Percentiles rank a stretch among this genome's conserved stretches.
These are phyloP conservation scores for Pteruthius melanotis DNA, from an alignment of 2,113 vertebrate genomes.

Conservation along the genomic window DNA sequence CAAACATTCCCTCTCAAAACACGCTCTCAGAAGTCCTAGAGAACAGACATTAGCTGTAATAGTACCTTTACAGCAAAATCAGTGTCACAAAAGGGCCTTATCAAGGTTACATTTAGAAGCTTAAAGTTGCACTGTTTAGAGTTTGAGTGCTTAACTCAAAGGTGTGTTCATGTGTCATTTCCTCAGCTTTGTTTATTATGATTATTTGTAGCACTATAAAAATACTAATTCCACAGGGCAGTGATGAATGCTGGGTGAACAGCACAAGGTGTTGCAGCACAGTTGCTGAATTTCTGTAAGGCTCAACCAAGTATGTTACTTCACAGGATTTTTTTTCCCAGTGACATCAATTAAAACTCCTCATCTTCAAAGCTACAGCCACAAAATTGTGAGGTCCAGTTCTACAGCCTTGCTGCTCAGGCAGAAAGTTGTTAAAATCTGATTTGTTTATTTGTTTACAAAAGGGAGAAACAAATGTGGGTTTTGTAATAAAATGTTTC, in stretches of 20 bases:
- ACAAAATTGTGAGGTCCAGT: not conserved
- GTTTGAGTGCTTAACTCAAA: not conserved
- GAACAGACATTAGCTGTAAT: not conserved
- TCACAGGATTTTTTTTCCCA: not conserved
- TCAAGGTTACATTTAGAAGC: not conserved
- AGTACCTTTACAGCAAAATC: not conserved
- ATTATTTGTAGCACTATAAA: not conserved
- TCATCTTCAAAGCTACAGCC: not conserved
- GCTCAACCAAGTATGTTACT: not conserved
- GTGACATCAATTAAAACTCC: not conserved
- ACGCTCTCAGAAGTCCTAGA: not conserved
- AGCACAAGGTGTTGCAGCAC: not conserved
- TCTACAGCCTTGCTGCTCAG: not conserved
- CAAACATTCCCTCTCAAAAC: not conserved
- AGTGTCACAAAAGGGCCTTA: not conserved
- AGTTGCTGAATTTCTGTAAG: not conserved
- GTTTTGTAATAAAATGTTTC: not conserved
- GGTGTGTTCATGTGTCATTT: not conserved
- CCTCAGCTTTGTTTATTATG: not conserved
- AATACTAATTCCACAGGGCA: not conserved
- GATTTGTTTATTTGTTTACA: not conserved
- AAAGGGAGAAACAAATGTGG: not conserved
- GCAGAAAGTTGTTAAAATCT: not conserved
- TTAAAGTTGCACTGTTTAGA: not conserved
- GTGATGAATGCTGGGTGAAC: not conserved